Percentiles rank a stretch among this genome's conserved stretches.
phyloP scores from a whole-genome alignment of 2,888 invertebrate genomes.

The Melanargia galathea region DNA sequence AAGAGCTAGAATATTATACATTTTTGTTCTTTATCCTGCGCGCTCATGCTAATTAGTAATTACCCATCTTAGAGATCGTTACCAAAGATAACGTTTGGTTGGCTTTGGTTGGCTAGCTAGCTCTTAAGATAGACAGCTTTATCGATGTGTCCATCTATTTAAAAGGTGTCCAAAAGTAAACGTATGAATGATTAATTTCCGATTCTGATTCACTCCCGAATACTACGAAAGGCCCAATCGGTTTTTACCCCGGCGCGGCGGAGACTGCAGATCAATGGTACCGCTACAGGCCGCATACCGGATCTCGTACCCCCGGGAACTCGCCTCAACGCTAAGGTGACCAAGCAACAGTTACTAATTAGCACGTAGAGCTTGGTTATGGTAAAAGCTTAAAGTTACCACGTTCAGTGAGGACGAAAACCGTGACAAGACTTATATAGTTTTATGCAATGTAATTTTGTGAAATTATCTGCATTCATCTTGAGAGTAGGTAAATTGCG shows the following conservation, averaged over 20 bases:
- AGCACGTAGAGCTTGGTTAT: background rate
- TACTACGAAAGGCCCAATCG: conserved; percentile 24
- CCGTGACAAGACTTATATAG: too few relatives aligned
- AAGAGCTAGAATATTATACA: too few relatives aligned
- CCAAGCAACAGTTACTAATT: background rate
- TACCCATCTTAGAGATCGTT: too few relatives aligned
- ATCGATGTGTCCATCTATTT: background rate
- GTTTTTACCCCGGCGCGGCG: conserved; percentile 5
- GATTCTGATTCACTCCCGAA: conserved; percentile 24
- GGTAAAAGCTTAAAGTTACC: too few relatives aligned
- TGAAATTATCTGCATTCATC: too few relatives aligned
- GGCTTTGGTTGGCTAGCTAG: too few relatives aligned
- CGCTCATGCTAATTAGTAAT: too few relatives aligned
- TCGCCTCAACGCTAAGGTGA: background rate
- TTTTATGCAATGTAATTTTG: too few relatives aligned
- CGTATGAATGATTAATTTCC: conserved; percentile 11
- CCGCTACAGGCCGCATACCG: conserved; percentile 2
- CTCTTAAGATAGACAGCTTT: background rate
- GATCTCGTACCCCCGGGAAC: background rate
- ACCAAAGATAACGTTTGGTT: too few relatives aligned
- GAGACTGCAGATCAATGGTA: background rate
- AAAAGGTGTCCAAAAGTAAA: background rate
- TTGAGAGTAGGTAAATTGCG: too few relatives aligned
- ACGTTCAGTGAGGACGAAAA: too few relatives aligned
- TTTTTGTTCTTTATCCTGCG: too few relatives aligned